Conservation (phyloP, 2,797 vertebrate genomes). For the Helarctos malayanus region DNA sequence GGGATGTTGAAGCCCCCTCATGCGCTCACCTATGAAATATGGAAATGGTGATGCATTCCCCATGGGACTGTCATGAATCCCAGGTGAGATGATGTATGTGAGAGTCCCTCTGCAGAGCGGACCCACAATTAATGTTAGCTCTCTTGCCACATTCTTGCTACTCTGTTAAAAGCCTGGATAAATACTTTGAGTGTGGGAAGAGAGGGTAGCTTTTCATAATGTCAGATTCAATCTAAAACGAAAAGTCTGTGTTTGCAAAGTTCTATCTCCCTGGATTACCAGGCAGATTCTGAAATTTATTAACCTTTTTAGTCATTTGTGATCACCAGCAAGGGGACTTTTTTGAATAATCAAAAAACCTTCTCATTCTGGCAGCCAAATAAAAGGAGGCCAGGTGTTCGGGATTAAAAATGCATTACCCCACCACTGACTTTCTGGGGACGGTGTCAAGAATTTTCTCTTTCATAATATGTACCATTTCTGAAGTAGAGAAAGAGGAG, state of each 20-base stretch:
- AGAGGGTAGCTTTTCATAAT: conserved; percentile 72
- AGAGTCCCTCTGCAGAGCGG: not conserved
- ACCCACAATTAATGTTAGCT: not conserved
- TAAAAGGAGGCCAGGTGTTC: conserved; percentile 84
- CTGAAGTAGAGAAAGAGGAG: conserved; percentile 38
- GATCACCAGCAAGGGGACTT: conserved; percentile 46
- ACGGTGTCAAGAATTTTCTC: conserved; percentile 59
- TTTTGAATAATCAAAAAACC: conserved; percentile 77
- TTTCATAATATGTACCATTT: conserved; percentile 65
- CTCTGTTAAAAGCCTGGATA: conserved; percentile 70
- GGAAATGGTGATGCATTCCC: not conserved
- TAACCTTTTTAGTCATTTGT: conserved; percentile 81
- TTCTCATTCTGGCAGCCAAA: conserved; percentile 74
- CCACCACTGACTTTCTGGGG: conserved; percentile 69
- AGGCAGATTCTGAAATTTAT: conserved; percentile 77
- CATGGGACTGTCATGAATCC: not conserved
- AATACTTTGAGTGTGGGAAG: conserved; percentile 57
- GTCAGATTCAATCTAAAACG: conserved; percentile 69
- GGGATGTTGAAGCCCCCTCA: not conserved
- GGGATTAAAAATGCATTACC: conserved; percentile 78
- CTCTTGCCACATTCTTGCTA: not conserved
- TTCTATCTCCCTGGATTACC: conserved; percentile 72
- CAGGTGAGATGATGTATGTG: not conserved
- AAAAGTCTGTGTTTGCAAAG: conserved; percentile 79
- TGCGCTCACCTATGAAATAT: not conserved